These are phyloP conservation scores for Diabrotica virgifera DNA, from an alignment of 1,140 invertebrate genomes.

Conservation along the genomic window DNA sequence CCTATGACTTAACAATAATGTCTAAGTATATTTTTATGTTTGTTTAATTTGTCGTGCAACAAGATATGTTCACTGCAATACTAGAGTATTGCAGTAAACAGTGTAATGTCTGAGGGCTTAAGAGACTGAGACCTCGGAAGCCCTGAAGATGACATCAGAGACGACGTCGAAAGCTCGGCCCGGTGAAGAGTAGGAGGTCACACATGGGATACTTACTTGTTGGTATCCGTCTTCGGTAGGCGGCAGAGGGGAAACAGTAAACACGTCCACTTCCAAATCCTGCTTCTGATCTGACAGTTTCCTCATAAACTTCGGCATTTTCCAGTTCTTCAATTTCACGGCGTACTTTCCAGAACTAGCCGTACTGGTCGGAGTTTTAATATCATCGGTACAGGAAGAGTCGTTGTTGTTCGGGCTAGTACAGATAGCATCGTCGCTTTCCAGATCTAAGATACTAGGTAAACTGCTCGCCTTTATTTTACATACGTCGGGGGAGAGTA, in stretches of 20 bases:
- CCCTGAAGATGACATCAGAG: too few relatives aligned
- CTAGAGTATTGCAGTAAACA: too few relatives aligned
- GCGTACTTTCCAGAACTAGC: conserved; percentile 59
- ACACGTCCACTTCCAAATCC: conserved; percentile 29
- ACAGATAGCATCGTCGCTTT: conserved; percentile 58
- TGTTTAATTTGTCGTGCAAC: too few relatives aligned
- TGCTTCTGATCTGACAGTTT: conserved; percentile 51
- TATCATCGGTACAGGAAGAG: conserved; percentile 25
- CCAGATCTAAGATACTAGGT: conserved; percentile 75
- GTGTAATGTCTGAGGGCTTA: too few relatives aligned
- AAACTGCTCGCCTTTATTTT: conserved; percentile 71
- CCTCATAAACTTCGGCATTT: conserved; percentile 61
- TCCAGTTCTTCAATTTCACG: conserved; percentile 59
- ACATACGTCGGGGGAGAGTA: conserved; percentile 57
- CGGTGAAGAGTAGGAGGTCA: too few relatives aligned
- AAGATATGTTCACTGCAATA: too few relatives aligned
- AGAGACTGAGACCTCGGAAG: too few relatives aligned
- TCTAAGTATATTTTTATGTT: too few relatives aligned
- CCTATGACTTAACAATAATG: too few relatives aligned
- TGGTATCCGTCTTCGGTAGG: conserved; percentile 38
- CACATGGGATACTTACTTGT: conserved; percentile 28
- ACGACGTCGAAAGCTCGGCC: too few relatives aligned
- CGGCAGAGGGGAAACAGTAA: conserved; percentile 28
- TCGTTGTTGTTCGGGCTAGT: conserved; percentile 32
- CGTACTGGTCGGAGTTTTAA: conserved; percentile 46